These are phyloP conservation scores for Leucopsar rothschildi DNA, from an alignment of 2,113 vertebrate species.

Conservation along the genomic window DNA sequence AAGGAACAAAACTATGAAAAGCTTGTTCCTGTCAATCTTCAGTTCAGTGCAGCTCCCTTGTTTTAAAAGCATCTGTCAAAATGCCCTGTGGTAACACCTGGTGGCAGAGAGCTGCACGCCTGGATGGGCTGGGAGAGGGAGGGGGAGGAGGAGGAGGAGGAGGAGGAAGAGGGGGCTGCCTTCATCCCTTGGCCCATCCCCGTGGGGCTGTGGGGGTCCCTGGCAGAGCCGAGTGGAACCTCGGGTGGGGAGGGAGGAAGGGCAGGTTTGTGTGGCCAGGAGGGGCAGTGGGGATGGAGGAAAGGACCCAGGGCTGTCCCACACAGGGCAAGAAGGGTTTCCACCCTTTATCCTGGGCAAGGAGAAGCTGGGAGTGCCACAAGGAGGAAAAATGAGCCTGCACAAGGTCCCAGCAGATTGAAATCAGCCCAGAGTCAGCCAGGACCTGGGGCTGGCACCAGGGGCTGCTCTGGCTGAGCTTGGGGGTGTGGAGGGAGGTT, in stretches of 20 bases:
- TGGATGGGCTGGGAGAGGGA: not conserved
- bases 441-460: not conserved
- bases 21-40: not conserved
- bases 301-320: not conserved
- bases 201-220: accelerated
- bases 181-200: too few relatives aligned
- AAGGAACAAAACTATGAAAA: not conserved
- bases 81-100: not conserved
- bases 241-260: not conserved
- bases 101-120: not conserved
- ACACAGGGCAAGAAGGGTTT: not conserved
- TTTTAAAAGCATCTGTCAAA: not conserved
- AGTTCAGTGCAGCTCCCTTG: not conserved
- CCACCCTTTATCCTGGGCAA: not conserved
- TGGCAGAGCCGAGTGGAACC: not conserved
- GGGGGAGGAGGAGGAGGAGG: too few relatives aligned
- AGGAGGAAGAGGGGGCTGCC: too few relatives aligned
- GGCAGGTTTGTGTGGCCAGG: not conserved
- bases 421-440: accelerated
- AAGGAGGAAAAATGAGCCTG: not conserved
- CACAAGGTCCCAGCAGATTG: not conserved
- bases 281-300: not conserved
- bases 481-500: not conserved
- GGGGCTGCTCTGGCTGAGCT: not conserved
- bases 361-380: not conserved